Conservation (phyloP, 1,140 invertebrate species). For the Heliconius hewitsoni region DNA sequence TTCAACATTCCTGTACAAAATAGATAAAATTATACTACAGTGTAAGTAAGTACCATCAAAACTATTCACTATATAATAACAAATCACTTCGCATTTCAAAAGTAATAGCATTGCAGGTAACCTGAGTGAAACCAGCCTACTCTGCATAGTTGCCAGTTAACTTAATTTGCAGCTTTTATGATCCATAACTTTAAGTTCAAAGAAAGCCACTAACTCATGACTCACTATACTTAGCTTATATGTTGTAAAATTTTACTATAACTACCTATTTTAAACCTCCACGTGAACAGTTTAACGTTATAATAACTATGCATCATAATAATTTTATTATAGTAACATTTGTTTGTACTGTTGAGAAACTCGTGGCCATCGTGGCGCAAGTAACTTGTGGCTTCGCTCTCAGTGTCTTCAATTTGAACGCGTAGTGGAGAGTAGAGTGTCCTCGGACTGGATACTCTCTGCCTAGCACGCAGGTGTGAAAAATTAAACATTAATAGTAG, state of each 20-base stretch:
- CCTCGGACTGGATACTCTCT: too few species aligned
- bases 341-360: too few species aligned
- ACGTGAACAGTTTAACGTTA: neutral
- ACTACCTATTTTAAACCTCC: neutral
- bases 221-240: neutral
- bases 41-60: conserved; percentile 1
- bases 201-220: conserved; percentile 25
- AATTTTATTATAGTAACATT: neutral
- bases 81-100: conserved; percentile 2
- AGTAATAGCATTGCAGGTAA: conserved; percentile 8
- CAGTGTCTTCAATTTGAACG: too few species aligned
- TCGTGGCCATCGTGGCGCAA: too few species aligned
- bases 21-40: conserved; percentile 1
- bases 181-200: conserved; percentile 11
- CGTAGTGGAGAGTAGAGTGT: too few species aligned
- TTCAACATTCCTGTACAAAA: neutral
- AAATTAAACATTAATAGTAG: neutral
- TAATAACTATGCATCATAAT: neutral
- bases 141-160: conserved; percentile 6
- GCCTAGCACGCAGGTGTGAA: too few species aligned
- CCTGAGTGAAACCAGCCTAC: neutral
- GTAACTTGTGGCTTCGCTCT: too few species aligned
- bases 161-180: conserved; percentile 14
- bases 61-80: neutral
- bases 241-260: conserved; percentile 8